Percentiles rank a stretch among this genome's conserved stretches.
phyloP scores from a whole-genome alignment of 2,888 invertebrate genomes.

The Scaptomyza reducta region DNA sequence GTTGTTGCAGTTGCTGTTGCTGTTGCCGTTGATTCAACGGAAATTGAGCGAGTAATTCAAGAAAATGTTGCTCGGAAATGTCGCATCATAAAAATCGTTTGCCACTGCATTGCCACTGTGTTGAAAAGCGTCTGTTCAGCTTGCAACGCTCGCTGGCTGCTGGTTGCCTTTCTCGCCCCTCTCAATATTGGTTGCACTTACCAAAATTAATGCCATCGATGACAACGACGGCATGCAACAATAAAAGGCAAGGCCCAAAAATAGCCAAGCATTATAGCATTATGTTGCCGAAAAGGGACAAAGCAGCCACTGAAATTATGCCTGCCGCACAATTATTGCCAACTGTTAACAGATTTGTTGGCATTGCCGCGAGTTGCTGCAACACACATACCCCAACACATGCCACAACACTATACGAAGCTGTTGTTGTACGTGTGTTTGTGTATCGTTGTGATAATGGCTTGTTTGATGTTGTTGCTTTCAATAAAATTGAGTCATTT shows the following conservation, averaged over 20 bases:
- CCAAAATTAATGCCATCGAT: slow-evolving; percentile 75
- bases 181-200: slow-evolving; percentile 43
- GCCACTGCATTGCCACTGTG: slow-evolving; percentile 45
- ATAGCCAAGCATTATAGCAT: slow-evolving; percentile 48
- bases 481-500: slow-evolving; percentile 61
- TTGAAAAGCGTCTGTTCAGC: slow-evolving; percentile 56
- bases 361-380: slow-evolving; percentile 33
- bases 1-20: slow-evolving; percentile 10
- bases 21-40: slow-evolving; percentile 74
- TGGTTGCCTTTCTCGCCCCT: slow-evolving; percentile 14
- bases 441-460: slow-evolving; percentile 75
- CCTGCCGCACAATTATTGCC: slow-evolving; percentile 82
- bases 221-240: slow-evolving; percentile 75
- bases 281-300: slow-evolving; percentile 63
- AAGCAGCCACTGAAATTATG: slow-evolving; percentile 76
- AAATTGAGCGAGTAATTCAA: slow-evolving; percentile 82
- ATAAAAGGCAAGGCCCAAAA: slow-evolving; percentile 68
- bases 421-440: slow-evolving; percentile 40
- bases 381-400: slow-evolving; percentile 3
- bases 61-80: slow-evolving; percentile 71
- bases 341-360: slow-evolving; percentile 84
- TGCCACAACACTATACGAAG: background rate
- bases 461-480: slow-evolving; percentile 57
- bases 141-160: background rate
- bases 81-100: slow-evolving; percentile 73